Conservation (phyloP, 2,888 invertebrate species). For the Syritta pipiens region DNA sequence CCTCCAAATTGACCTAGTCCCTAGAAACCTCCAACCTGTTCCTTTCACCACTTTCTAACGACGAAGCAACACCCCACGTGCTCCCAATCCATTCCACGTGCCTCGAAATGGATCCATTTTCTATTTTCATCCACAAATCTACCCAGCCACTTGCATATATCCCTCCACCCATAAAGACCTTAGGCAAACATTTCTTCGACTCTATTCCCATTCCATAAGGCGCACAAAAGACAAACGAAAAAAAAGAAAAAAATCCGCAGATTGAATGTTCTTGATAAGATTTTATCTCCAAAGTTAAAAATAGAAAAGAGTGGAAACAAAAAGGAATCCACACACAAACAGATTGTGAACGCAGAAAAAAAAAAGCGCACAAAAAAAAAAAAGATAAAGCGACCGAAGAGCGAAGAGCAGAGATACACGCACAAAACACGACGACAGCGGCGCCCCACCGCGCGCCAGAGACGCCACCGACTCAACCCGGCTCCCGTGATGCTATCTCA, state of each 20-base stretch:
- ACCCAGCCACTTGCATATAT: not conserved
- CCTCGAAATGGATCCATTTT: too few relatives aligned
- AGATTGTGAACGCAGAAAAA: constrained; percentile 8
- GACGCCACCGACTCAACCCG: constrained; percentile 8
- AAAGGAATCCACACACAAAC: constrained; percentile 2
- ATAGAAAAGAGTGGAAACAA: constrained; percentile 28
- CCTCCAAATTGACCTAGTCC: too few relatives aligned
- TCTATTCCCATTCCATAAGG: constrained; percentile 15
- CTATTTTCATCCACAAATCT: too few relatives aligned
- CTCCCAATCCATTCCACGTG: too few relatives aligned
- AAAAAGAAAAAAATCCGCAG: too few relatives aligned
- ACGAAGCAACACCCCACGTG: too few relatives aligned
- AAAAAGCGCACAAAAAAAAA: not conserved
- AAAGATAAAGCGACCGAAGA: constrained; percentile 21
- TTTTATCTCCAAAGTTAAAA: constrained; percentile 47
- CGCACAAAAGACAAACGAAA: constrained; percentile 36
- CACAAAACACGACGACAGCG: too few relatives aligned
- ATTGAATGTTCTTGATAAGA: constrained; percentile 61
- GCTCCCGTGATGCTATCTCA: constrained; percentile 38
- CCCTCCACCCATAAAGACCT: not conserved
- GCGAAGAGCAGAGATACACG: constrained; percentile 9
- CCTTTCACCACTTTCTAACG: too few relatives aligned
- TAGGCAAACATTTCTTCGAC: not conserved
- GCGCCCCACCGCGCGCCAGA: constrained; percentile 8
- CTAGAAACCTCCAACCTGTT: too few relatives aligned